Evolutionary conservation across 2,797 vertebrate genomes (phyloP).

Genomic region (Schizothorax lantsangensis): DNA sequence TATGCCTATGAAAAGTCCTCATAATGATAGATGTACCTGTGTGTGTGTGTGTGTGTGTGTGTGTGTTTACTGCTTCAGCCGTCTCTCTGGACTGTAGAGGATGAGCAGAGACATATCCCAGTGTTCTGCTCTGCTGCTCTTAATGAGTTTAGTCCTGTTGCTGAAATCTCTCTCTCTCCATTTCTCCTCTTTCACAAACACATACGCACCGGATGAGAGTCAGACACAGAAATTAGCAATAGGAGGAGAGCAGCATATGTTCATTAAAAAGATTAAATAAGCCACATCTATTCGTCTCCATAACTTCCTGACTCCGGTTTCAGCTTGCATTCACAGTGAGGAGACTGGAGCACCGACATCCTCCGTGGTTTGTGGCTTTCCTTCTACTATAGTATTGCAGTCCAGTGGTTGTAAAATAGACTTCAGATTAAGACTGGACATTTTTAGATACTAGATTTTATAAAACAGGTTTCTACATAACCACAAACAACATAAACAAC

Average conservation of each 20-base stretch:
- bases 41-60: background rate
- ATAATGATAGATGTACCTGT: background rate
- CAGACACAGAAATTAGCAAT: slow-evolving; percentile 39
- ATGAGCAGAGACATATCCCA: slow-evolving; percentile 49
- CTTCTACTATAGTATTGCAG: background rate
- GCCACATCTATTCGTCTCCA: slow-evolving; percentile 25
- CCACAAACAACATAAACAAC: background rate
- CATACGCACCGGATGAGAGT: slow-evolving; percentile 28
- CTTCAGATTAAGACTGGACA: background rate
- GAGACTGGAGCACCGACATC: slow-evolving; percentile 15
- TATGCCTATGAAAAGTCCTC: background rate
- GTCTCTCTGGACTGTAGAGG: slow-evolving; percentile 45
- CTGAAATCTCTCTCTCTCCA: slow-evolving; percentile 39
- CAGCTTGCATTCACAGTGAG: slow-evolving; percentile 22
- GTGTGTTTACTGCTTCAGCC: slow-evolving; percentile 22
- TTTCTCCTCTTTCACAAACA: slow-evolving; percentile 7
- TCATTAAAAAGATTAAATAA: slow-evolving; percentile 48
- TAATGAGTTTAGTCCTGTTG: slow-evolving; percentile 52
- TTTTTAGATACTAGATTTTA: background rate
- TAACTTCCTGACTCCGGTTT: slow-evolving; percentile 19
- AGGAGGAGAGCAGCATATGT: slow-evolving; percentile 11
- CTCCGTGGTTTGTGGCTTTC: slow-evolving; percentile 2
- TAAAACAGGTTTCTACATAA: background rate
- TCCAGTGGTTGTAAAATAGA: background rate
- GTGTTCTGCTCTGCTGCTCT: slow-evolving; percentile 50